Base-by-base conservation (phyloP, 2,888 invertebrate genomes). In the Drosophila infuscata region DNA sequence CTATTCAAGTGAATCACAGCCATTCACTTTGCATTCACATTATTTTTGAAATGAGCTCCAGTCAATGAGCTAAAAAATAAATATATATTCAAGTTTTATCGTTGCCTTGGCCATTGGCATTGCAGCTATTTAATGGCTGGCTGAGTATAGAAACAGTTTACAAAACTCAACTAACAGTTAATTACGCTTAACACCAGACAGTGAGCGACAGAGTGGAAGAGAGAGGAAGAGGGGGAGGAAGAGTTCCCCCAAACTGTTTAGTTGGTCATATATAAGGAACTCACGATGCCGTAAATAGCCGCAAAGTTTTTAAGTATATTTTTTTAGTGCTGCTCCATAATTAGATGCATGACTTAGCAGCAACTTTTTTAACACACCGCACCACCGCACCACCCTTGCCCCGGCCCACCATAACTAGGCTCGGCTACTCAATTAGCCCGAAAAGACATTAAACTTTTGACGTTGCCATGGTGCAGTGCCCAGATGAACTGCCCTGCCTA, bases 321-420 rank as follows among this genome's bases (percentile, higher is more conserved):
- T 75, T 82, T 54, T 74, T 69, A 67, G 63, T 70, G 73, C 73
- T 79, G 77, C 60, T 69, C 74, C 82, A 85, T 86, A 87, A 86
- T 86, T 85, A 86, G 85, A 88, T 86, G 85, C 85, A 86, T 86
- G 87, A 86, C 85, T 87, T 85, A 80, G 74, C 84, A 87, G 73
- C 68, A 58, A 62, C 68, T 76, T 76, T 74, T 82, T 76, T 6
- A 17, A 38, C 11, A 36, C 29, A 7, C 36, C 4, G 29, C 36
- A 11, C 54, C 29, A 7, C 38, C 8, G 29, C 36, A n/a, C 29
- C 29, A 56, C 12, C 5, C 25, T 41, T n/a, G 46, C 9, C 54
- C 30, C 25, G 20, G 20, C 38, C 46, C n/a, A n/a, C 20, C 48
- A 56, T 33, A 48, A 49, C 54, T 46, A 60, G 74, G 83, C 77